phyloP scores from a whole-genome alignment of 2,113 vertebrate species.

The Salminus brasiliensis region DNA sequence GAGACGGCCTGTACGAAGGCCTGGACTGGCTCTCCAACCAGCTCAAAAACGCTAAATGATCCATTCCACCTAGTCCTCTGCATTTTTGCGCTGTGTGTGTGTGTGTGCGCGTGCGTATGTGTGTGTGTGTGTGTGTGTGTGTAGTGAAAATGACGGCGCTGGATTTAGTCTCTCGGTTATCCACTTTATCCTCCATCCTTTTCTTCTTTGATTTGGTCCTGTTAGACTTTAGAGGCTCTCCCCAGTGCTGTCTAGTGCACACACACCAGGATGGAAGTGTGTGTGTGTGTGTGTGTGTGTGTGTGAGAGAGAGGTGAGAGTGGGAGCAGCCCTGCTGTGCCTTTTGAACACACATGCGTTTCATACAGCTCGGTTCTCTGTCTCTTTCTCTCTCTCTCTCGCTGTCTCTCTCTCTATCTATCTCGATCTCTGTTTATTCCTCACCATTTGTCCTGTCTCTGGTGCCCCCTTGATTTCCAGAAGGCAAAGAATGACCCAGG shows the following conservation, averaged over 20 bases:
- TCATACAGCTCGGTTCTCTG: slow-evolving; percentile 56
- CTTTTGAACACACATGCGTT: slow-evolving; percentile 60
- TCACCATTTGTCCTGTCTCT: slow-evolving; percentile 1
- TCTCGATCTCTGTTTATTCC: not conserved
- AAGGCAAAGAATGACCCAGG: slow-evolving; percentile 60
- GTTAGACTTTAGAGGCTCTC: slow-evolving; percentile 50
- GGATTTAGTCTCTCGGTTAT: slow-evolving; percentile 51
- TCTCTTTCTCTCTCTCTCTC: slow-evolving; percentile 46
- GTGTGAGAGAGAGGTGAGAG: slow-evolving; percentile 61
- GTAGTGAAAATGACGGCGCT: slow-evolving; percentile 44
- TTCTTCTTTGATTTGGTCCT: slow-evolving; percentile 43
- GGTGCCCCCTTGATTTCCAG: slow-evolving; percentile 49
- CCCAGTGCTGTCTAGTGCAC: slow-evolving; percentile 55
- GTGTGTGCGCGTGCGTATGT: slow-evolving; percentile 51
- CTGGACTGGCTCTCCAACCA: slow-evolving; percentile 84
- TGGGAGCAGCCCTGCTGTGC: slow-evolving; percentile 73
- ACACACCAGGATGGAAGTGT: slow-evolving; percentile 37
- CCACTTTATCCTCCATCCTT: slow-evolving; percentile 48
- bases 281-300: slow-evolving; percentile 44
- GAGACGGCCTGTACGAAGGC: slow-evolving; percentile 83
- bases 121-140: slow-evolving; percentile 56
- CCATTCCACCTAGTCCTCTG: slow-evolving; percentile 53
- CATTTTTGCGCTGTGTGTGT: slow-evolving; percentile 54
- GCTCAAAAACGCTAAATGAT: slow-evolving; percentile 82
- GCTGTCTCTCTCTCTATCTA: slow-evolving; percentile 36